These are phyloP conservation scores for Rhodinocichla rosea DNA, from an alignment of 2,113 vertebrate genomes.

Conservation along the genomic window DNA sequence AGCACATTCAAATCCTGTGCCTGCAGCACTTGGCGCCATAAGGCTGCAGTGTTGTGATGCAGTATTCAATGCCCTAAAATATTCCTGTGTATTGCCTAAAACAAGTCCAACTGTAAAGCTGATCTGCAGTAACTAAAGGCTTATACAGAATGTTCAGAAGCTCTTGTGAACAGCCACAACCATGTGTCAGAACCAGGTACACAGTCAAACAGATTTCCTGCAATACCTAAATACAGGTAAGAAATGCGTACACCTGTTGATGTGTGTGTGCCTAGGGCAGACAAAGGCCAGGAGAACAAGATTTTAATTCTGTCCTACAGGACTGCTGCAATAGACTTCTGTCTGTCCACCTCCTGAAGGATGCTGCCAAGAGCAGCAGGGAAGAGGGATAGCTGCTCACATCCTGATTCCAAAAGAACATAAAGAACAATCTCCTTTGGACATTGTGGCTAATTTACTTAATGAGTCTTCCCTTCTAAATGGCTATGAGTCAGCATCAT, in stretches of 20 bases:
- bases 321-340: not conserved
- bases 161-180: not conserved
- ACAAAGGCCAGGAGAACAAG: not conserved
- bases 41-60: not conserved
- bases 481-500: not conserved
- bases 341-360: not conserved
- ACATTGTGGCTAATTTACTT: not conserved
- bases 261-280: not conserved
- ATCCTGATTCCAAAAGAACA: not conserved
- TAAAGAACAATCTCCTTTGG: not conserved
- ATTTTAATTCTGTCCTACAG: not conserved
- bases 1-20: not conserved
- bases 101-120: not conserved
- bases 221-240: not conserved
- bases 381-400: not conserved
- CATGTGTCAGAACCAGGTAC: not conserved
- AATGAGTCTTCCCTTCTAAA: not conserved
- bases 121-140: not conserved
- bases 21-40: not conserved
- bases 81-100: not conserved
- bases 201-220: not conserved
- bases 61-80: not conserved
- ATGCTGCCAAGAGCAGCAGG: not conserved
- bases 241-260: not conserved
- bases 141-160: not conserved